Conservation (phyloP, 2,888 invertebrate species). For the Drosophila mercatorum region DNA sequence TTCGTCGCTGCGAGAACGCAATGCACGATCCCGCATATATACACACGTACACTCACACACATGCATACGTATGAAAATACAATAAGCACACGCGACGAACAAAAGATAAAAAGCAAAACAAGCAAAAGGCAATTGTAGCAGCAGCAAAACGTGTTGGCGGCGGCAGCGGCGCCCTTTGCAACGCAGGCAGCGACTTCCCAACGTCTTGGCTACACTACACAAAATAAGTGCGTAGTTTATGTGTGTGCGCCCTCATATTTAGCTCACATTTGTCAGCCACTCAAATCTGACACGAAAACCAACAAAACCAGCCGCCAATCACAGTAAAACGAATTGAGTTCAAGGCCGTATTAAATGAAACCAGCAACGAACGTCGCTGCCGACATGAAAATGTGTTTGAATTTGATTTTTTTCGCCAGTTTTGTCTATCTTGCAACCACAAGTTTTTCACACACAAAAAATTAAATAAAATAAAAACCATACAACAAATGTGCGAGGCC, state of each 20-base stretch:
- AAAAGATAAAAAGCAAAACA: slow-evolving; percentile 55
- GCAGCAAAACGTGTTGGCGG: slow-evolving; percentile 39
- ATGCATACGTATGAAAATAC: slow-evolving; percentile 34
- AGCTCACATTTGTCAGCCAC: slow-evolving; percentile 17
- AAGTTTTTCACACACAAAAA: slow-evolving; percentile 75
- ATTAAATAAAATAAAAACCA: slow-evolving; percentile 15
- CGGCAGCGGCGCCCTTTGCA: slow-evolving; percentile 29
- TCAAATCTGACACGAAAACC: slow-evolving; percentile 38
- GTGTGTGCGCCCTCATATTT: slow-evolving; percentile 18
- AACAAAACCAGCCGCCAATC: slow-evolving; percentile 36
- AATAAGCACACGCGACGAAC: slow-evolving; percentile 59
- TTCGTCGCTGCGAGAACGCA: slow-evolving; percentile 50
- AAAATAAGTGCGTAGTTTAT: slow-evolving; percentile 66
- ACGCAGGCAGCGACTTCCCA: slow-evolving; percentile 18
- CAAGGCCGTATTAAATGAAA: slow-evolving; percentile 78
- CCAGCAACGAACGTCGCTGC: slow-evolving; percentile 46
- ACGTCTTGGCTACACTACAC: slow-evolving; percentile 34
- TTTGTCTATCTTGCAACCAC: slow-evolving; percentile 56
- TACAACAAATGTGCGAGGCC: slow-evolving; percentile 66
- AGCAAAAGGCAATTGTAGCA: slow-evolving; percentile 40
- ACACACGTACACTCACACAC: slow-evolving; percentile 5
- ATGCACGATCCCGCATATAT: slow-evolving; percentile 51
- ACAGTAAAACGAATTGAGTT: slow-evolving; percentile 69
- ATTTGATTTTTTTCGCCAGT: slow-evolving; percentile 29
- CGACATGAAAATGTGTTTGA: slow-evolving; percentile 57